Evolutionary conservation across 2,113 vertebrate genomes (phyloP), one percentile per base, ranked within the genome.

Genomic region (Nothoprocta perdicaria): DNA sequence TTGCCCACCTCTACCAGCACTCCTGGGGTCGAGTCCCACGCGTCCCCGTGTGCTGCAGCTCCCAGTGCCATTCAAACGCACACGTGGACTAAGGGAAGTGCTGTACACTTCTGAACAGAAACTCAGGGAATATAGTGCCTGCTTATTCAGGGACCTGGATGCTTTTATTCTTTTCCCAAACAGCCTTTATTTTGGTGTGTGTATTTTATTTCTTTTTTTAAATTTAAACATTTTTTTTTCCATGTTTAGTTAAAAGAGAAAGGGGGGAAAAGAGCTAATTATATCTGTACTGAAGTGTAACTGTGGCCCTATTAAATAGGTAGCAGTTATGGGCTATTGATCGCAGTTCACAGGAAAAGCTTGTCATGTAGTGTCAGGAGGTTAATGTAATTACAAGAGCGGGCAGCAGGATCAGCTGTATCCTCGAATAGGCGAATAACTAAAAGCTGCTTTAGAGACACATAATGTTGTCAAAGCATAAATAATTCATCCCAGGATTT

Each of bases 321-420:
- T 96, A 97, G 92, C 96, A 97, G 97, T 97, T 97, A 97, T 98
- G 97, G 97, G 97, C 97, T 98, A 98, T 98, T 98, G 98, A 98
- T 98, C 87, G 92, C 93, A 96, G 96, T 68, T 82, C 97, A 96
- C 96, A 98, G 98, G 97, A 98, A 98, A 97, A 97, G 95, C 97
- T 98, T 98, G 97, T 98, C 98, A 97, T 98, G 98, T 98, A 95
- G 97, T 98, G 98, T 98, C 97, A 97, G 96, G 95, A 98, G 98
- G 98, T 98, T 98, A 98, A 98, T 98, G 98, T 97, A 98, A 98
- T 98, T 98, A 98, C 98, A 98, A 98, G 97, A 98, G 96, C 91
- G 96, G 97, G 97, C 97, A 97, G 97, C 95, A 94, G 97, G 97
- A 98, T 98, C 97, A 98, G 97, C 97, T 98, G 97, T 97, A 98